Evolutionary conservation across 2,888 invertebrate genomes (phyloP), one percentile per base, ranked within the genome.

Genomic region (Resseliella maxima): DNA sequence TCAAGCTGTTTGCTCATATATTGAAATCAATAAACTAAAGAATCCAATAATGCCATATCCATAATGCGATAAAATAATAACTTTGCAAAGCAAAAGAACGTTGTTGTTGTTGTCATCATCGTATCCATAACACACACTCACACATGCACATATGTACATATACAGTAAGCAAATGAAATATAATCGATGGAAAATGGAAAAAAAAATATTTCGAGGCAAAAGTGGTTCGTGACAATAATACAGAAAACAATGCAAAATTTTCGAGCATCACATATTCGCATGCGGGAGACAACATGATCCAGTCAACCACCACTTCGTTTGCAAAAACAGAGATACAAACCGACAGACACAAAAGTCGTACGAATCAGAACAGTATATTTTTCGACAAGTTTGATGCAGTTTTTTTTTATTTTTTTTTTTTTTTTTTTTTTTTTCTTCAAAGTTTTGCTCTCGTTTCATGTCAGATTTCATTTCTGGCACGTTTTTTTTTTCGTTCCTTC

Each of bases 51-150:
- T 72, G 35, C 31, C 31, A 72, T 35, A 31, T 31, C 72, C 72
- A 72, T 72, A 72, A 72, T 72, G 72, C 72, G 72, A 72, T 72
- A 72, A 72, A 72, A 72, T 72, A 72, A 72, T 72, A 72, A 72
- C 31, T 72, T 72, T 72, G 72, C 31, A 15, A 72, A 72, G 72
- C 31, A 15, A 72, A 72, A 72, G 35, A 3, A 72, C 72, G 72
- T 72, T n/a, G 72, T 72, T 18, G 46, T 50, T 50, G 18, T 50
- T 2, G 46, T 50, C 18, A 50, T 50, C 18, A 12, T 41, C 59
- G 31, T 35, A 31, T 31, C 35, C n/a, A 72, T 35, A 15, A 15
- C 31, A 15, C 24, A 18, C 72, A 72, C 27, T n/a, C n/a, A n/a
- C n/a, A n/a, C n/a, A n/a, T n/a, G n/a, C n/a, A n/a, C n/a, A n/a